These are phyloP conservation scores for Caerostris darwini DNA, from an alignment of 1,140 invertebrate species.

Conservation along the genomic window DNA sequence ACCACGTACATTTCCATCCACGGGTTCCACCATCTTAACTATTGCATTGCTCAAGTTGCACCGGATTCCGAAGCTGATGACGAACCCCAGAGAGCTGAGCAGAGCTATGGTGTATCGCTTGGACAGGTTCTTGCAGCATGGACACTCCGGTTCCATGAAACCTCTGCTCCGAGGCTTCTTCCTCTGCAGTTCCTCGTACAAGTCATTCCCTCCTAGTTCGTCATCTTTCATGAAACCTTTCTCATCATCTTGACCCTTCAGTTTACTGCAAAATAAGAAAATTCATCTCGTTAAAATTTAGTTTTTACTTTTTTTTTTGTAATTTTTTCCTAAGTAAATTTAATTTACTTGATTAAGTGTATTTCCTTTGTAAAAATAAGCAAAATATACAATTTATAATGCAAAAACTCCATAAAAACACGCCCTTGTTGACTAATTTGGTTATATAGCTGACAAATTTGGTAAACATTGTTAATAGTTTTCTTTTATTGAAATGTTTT, in stretches of 20 bases:
- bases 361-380: no score
- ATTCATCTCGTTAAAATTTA: no score
- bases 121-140: constrained; percentile 86
- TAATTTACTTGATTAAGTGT: no score
- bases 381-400: no score
- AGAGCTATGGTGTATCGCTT: constrained; percentile 94
- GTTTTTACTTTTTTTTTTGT: no score
- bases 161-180: constrained; percentile 11
- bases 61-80: constrained; percentile 96
- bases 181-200: constrained; percentile 54
- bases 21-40: constrained; percentile 86
- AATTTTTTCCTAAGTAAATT: no score
- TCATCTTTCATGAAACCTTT: constrained; percentile 56
- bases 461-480: no score
- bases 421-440: no score
- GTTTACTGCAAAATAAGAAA: constrained; percentile 31
- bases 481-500: no score
- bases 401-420: no score
- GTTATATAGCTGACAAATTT: no score
- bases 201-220: constrained; percentile 54
- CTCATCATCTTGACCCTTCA: constrained; percentile 63
- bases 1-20: constrained; percentile 80
- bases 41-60: constrained; percentile 99
- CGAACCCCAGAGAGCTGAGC: constrained; percentile 92
- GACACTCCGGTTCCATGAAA: constrained; percentile 66